Percentiles rank a stretch among this genome's conserved stretches.
Conservation (phyloP, 1,140 invertebrate genomes). For the Pogonomyrmex barbatus region DNA sequence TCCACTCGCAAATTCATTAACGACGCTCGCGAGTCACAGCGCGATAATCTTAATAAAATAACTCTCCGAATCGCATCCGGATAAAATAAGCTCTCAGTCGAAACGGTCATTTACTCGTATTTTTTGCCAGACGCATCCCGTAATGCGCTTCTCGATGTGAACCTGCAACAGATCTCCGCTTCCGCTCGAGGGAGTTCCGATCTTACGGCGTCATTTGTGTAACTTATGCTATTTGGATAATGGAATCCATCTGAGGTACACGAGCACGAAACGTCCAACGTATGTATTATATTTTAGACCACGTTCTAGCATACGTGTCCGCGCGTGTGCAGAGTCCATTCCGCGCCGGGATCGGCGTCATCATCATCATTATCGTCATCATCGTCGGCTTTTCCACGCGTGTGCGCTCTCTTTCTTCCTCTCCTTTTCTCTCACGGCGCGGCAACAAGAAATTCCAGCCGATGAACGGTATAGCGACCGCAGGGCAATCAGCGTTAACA, state of each 20-base stretch:
- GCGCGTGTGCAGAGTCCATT: constrained; percentile 54
- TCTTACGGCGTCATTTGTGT: constrained; percentile 31
- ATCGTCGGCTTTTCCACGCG: constrained; percentile 64
- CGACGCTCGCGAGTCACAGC: not conserved
- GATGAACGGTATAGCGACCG: constrained; percentile 78
- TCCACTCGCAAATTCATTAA: constrained; percentile 45
- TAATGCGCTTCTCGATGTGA: constrained; percentile 4
- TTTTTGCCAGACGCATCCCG: not conserved
- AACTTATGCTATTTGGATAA: constrained; percentile 46
- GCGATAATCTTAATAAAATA: constrained; percentile 37
- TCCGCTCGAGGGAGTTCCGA: constrained; percentile 14
- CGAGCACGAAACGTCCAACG: constrained; percentile 16
- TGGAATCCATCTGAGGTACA: constrained; percentile 39
- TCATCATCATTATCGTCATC: constrained; percentile 74
- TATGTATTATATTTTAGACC: constrained; percentile 30
- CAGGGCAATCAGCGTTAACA: constrained; percentile 84
- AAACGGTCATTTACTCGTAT: constrained; percentile 9
- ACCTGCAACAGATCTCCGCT: constrained; percentile 19
- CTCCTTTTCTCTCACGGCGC: constrained; percentile 15
- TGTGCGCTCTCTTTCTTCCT: constrained; percentile 17
- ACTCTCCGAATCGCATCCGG: not conserved
- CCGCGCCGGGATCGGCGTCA: constrained; percentile 64
- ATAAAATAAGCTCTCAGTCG: not conserved
- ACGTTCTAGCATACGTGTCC: constrained; percentile 51
- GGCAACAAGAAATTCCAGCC: constrained; percentile 76